Conservation (phyloP, 1,140 invertebrate genomes). For the Mactra quadrangularis region DNA sequence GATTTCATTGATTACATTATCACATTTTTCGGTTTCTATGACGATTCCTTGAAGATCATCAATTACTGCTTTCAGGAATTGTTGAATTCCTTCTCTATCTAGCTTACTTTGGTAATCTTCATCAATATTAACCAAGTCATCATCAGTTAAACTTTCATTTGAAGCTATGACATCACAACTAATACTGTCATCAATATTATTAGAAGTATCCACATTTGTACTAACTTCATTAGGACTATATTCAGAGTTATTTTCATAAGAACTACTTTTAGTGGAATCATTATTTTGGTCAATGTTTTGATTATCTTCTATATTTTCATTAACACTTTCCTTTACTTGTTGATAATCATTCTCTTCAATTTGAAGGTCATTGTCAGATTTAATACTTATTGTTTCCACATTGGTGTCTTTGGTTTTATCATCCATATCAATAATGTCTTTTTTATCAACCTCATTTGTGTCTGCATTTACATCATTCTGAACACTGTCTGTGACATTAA, state of each 20-base stretch:
- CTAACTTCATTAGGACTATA: too few species aligned
- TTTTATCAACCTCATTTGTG: not conserved
- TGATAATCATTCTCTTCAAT: not conserved
- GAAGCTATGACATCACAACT: not conserved
- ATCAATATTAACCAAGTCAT: not conserved
- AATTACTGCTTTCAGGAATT: constrained; percentile 30
- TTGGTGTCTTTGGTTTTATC: not conserved
- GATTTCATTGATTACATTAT: constrained; percentile 11
- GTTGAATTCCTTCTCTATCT: constrained; percentile 24
- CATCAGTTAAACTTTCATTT: not conserved
- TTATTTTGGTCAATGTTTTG: too few species aligned
- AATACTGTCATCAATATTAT: not conserved
- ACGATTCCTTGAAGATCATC: constrained; percentile 48
- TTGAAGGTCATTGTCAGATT: not conserved
- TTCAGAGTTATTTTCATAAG: too few species aligned
- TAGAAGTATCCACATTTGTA: too few species aligned
- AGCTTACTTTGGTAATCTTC: not conserved
- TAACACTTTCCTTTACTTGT: not conserved
- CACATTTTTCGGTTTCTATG: constrained; percentile 27
- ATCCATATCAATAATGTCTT: not conserved
- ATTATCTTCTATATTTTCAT: too few species aligned
- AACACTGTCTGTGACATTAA: too few species aligned
- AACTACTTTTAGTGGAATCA: too few species aligned
- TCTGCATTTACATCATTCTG: too few species aligned
- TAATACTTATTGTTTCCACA: not conserved